These are phyloP conservation scores for Cyanoderma ruficeps DNA, from an alignment of 2,113 vertebrate genomes.

Conservation along the genomic window DNA sequence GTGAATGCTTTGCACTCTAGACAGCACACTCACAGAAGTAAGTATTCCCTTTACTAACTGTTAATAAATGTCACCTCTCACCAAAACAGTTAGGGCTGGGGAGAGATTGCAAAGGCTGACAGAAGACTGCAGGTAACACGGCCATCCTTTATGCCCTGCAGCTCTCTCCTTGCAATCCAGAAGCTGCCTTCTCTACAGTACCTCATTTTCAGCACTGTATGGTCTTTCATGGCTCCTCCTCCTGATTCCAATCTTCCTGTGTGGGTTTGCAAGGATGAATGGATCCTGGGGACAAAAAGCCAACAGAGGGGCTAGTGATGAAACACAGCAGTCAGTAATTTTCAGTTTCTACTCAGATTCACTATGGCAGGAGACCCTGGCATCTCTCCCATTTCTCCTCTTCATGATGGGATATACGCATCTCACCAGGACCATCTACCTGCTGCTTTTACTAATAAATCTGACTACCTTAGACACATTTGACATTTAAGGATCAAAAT, in stretches of 20 bases:
- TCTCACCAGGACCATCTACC: background rate
- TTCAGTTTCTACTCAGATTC: background rate
- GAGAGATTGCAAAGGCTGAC: background rate
- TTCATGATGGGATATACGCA: background rate
- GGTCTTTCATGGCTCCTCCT: background rate
- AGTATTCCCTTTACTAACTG: background rate
- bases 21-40: background rate
- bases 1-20: background rate
- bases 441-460: background rate
- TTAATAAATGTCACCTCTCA: background rate
- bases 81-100: background rate
- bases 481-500: background rate
- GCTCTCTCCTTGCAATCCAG: background rate
- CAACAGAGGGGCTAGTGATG: background rate
- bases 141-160: background rate
- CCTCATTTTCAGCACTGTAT: background rate
- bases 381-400: background rate
- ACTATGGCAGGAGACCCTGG: background rate
- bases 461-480: background rate
- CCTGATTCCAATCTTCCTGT: background rate
- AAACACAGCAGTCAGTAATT: background rate
- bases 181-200: background rate
- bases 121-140: accelerated
- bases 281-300: background rate
- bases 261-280: background rate